These are phyloP conservation scores for Epinephelus lanceolatus DNA, from an alignment of 2,113 vertebrate genomes.

Conservation along the genomic window DNA sequence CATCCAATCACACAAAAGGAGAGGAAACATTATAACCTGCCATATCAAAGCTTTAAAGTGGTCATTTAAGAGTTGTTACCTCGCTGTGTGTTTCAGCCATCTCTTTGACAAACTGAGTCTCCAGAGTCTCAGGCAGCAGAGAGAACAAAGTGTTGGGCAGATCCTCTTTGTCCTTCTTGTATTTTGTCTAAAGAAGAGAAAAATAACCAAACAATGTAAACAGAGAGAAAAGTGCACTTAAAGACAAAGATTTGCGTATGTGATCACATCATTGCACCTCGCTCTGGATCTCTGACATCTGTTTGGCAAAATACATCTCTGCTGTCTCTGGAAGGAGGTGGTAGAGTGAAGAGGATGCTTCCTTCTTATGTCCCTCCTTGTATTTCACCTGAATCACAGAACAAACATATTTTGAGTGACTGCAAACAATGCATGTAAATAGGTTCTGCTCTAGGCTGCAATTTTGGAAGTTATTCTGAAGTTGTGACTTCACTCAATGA, in stretches of 20 bases:
- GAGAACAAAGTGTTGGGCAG: constrained; percentile 64
- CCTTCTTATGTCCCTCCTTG: constrained; percentile 57
- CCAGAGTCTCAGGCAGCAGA: constrained; percentile 74
- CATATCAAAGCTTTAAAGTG: background rate
- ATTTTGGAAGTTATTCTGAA: no score
- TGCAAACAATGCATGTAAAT: no score
- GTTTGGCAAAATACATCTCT: constrained; percentile 70
- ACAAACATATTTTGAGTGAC: background rate
- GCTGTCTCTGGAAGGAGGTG: constrained; percentile 69
- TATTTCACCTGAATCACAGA: constrained; percentile 73
- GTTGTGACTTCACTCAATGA: no score
- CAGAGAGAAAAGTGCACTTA: background rate
- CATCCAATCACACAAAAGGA: no score
- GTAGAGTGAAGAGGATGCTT: constrained; percentile 50
- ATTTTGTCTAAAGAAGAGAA: constrained; percentile 27
- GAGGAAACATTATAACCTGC: no score
- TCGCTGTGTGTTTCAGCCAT: constrained; percentile 72
- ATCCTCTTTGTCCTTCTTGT: constrained; percentile 72
- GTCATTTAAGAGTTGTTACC: constrained; percentile 40
- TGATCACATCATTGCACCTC: constrained; percentile 77
- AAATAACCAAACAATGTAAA: no score
- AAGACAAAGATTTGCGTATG: accelerated
- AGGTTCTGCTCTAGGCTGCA: no score
- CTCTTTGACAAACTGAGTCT: constrained; percentile 75
- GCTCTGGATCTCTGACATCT: constrained; percentile 75